phyloP scores from a whole-genome alignment of 2,888 invertebrate genomes.

The Lasioglossum calceatum region DNA sequence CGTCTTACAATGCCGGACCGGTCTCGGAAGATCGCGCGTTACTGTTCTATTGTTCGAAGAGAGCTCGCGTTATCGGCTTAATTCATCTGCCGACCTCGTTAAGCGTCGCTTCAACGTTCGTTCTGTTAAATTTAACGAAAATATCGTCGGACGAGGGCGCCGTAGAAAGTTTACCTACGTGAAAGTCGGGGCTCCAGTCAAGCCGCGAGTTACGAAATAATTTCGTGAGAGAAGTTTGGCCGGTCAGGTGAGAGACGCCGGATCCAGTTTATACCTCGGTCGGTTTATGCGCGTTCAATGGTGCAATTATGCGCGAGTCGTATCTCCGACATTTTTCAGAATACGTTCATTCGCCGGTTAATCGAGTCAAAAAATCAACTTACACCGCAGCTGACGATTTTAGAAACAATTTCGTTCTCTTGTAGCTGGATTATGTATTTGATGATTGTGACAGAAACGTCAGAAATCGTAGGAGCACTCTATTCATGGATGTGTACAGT shows the following conservation, averaged over 20 bases:
- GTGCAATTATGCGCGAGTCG: slow-evolving; percentile 23
- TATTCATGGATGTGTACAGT: not conserved
- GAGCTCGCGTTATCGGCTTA: slow-evolving; percentile 37
- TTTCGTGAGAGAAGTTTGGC: slow-evolving; percentile 55
- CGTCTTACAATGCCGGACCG: not conserved
- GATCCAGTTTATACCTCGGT: slow-evolving; percentile 31
- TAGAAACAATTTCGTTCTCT: not conserved
- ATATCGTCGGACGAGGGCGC: slow-evolving; percentile 22
- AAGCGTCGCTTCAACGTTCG: slow-evolving; percentile 24
- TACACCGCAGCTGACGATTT: not conserved
- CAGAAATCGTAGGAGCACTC: no score
- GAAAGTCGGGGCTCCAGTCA: slow-evolving; percentile 53
- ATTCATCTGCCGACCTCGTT: slow-evolving; percentile 42
- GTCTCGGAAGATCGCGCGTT: slow-evolving; percentile 1
- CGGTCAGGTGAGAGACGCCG: slow-evolving; percentile 23
- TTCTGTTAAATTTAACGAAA: slow-evolving; percentile 43
- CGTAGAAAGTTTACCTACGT: slow-evolving; percentile 55
- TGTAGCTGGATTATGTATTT: not conserved
- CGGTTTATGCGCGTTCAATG: slow-evolving; percentile 43
- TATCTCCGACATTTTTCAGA: not conserved
- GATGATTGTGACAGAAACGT: not conserved
- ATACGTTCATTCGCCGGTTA: slow-evolving; percentile 21
- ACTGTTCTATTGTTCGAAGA: slow-evolving; percentile 32
- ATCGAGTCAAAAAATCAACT: not conserved
- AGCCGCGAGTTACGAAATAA: slow-evolving; percentile 59